These are phyloP conservation scores for Cataglyphis rosenhaueri DNA, from an alignment of 2,888 invertebrate genomes.

Conservation along the genomic window DNA sequence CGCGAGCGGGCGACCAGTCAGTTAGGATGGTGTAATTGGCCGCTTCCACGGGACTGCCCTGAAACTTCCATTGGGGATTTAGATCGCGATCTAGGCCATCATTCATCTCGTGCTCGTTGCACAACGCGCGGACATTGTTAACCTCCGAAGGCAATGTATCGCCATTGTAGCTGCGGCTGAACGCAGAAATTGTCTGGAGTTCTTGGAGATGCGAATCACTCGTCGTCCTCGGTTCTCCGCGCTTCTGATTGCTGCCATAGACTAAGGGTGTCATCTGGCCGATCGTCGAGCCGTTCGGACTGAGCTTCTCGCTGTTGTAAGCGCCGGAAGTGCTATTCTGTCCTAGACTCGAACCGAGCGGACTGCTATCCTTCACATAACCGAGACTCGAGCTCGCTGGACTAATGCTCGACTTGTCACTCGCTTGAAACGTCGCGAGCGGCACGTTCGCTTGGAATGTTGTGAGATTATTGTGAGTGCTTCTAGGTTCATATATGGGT, in stretches of 20 bases:
- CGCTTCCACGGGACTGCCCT: constrained; percentile 78
- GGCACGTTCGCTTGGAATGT: constrained; percentile 83
- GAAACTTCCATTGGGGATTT: constrained; percentile 87
- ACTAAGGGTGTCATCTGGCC: constrained; percentile 82
- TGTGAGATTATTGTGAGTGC: constrained; percentile 81
- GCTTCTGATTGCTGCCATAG: constrained; percentile 76
- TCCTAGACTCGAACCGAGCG: constrained; percentile 79
- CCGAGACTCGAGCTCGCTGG: constrained; percentile 82
- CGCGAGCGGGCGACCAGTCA: constrained; percentile 83
- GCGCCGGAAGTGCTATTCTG: constrained; percentile 77
- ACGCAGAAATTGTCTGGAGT: constrained; percentile 81
- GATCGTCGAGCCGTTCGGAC: constrained; percentile 81
- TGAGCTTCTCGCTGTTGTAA: constrained; percentile 81
- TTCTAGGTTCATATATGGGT: constrained; percentile 75
- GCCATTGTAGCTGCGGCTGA: constrained; percentile 82
- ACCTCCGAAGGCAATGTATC: constrained; percentile 54
- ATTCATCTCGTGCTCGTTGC: constrained; percentile 68
- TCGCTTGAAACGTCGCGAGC: constrained; percentile 82
- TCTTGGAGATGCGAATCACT: constrained; percentile 81
- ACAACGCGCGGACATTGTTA: constrained; percentile 60
- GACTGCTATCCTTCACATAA: constrained; percentile 80
- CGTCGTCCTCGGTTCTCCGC: constrained; percentile 59
- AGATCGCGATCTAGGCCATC: constrained; percentile 80
- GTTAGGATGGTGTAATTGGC: constrained; percentile 84
- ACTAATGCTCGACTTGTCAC: constrained; percentile 83